Percentiles rank a stretch among this genome's conserved stretches.
Evolutionary conservation across 2,797 vertebrate genomes (phyloP).

Genomic region (Leucoraja ocellata): DNA sequence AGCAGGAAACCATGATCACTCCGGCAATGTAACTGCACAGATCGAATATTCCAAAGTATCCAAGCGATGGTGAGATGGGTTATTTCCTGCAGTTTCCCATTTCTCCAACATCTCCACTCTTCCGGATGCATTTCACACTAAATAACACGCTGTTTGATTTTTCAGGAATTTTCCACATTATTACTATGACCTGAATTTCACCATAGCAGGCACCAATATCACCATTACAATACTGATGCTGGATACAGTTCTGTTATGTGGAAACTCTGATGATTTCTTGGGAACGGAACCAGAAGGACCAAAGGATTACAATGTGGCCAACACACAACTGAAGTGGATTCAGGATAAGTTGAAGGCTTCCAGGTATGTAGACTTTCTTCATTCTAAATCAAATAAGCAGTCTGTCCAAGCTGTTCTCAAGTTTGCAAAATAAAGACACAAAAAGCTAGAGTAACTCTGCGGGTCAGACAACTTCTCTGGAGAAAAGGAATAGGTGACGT

Average conservation of each 20-base stretch:
- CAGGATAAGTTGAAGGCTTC: constrained; percentile 64
- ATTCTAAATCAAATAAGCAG: not conserved
- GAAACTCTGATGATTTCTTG: constrained; percentile 69
- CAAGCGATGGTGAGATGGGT: constrained; percentile 67
- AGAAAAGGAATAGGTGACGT: too few species aligned
- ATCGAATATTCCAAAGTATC: constrained; percentile 75
- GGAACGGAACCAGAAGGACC: constrained; percentile 62
- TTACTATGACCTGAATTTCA: constrained; percentile 77
- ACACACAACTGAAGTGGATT: constrained; percentile 74
- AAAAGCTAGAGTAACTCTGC: too few species aligned
- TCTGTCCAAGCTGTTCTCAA: not conserved
- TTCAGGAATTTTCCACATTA: constrained; percentile 75
- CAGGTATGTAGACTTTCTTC: constrained; percentile 39
- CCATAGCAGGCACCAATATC: constrained; percentile 62
- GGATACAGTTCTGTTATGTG: constrained; percentile 79
- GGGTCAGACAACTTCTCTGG: too few species aligned
- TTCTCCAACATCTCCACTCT: not conserved
- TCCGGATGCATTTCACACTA: not conserved
- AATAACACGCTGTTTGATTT: not conserved
- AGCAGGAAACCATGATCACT: constrained; percentile 87
- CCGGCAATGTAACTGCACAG: constrained; percentile 78
- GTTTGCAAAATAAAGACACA: not conserved
- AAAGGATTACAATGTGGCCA: constrained; percentile 47
- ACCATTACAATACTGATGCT: constrained; percentile 77
- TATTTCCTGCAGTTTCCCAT: constrained; percentile 4